Percentiles rank a stretch among this genome's conserved stretches.
Conservation (phyloP, 2,113 vertebrate genomes). For the Callocephalon fimbriatum region DNA sequence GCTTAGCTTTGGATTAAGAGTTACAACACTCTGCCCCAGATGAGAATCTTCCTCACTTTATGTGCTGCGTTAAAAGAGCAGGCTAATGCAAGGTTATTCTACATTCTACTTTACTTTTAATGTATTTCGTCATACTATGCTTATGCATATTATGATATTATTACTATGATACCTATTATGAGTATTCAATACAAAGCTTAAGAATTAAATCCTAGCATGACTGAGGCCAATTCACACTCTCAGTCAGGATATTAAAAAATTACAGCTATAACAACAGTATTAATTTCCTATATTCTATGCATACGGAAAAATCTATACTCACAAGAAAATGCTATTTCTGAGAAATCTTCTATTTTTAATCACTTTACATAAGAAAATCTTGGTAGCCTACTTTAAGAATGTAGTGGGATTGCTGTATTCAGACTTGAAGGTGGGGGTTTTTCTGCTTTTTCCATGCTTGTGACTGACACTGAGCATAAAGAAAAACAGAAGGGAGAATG, state of each 20-base stretch:
- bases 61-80: background rate
- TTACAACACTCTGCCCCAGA: background rate
- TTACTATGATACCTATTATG: background rate
- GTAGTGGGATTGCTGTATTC: rapidly evolving
- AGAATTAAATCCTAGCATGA: background rate
- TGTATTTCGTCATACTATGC: background rate
- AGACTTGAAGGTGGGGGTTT: background rate
- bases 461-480: background rate
- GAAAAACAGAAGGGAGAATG: background rate
- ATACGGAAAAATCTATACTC: background rate
- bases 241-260: background rate
- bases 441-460: background rate
- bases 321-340: background rate
- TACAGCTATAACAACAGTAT: background rate
- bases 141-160: background rate
- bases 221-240: background rate
- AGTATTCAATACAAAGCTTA: background rate
- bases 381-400: background rate
- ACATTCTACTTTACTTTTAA: background rate
- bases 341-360: background rate
- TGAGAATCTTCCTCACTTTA: background rate
- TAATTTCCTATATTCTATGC: background rate
- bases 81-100: background rate
- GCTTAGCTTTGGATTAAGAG: background rate
- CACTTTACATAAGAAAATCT: background rate